A percentile compares a stretch with the other conserved stretches of the same genome.
Evolutionary conservation across 2,113 vertebrate species (phyloP).

Genomic region (Aramus guarauna): DNA sequence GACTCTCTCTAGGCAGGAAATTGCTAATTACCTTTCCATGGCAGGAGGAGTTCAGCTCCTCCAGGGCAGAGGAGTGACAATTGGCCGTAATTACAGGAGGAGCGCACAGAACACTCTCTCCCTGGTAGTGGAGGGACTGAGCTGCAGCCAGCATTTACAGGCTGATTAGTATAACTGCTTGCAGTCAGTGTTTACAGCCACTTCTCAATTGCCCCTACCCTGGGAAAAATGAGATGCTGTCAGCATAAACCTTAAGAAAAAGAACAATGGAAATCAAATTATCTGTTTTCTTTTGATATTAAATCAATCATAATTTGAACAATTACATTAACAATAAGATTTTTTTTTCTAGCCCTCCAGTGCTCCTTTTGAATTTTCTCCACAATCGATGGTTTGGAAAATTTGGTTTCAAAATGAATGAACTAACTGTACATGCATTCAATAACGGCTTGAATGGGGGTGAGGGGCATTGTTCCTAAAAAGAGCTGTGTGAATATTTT

Average conservation of each 20-base stretch:
- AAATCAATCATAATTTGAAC: not conserved
- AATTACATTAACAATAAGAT: not conserved
- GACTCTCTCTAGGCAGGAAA: slow-evolving; percentile 12
- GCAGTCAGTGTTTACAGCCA: not conserved
- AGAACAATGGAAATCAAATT: not conserved
- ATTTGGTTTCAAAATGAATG: slow-evolving; percentile 1
- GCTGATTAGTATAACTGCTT: not conserved
- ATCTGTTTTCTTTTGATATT: slow-evolving; percentile 22
- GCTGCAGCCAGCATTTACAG: not conserved
- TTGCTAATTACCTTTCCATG: slow-evolving; percentile 31
- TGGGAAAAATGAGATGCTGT: slow-evolving; percentile 23
- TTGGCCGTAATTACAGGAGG: not conserved
- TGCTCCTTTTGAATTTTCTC: slow-evolving; percentile 1
- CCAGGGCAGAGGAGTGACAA: slow-evolving; percentile 1
- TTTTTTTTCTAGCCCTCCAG: not conserved
- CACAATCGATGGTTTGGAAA: not conserved
- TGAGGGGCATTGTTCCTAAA: slow-evolving; percentile 11
- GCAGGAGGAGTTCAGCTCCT: not conserved
- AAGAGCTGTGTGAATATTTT: slow-evolving; percentile 30
- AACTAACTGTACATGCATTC: not conserved
- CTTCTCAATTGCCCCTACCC: not conserved
- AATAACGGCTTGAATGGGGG: not conserved
- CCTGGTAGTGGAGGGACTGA: not conserved
- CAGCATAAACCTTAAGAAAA: not conserved
- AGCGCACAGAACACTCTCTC: not conserved